Evolutionary conservation across 2,888 invertebrate genomes (phyloP).

Genomic region (Leuctra nigra): DNA sequence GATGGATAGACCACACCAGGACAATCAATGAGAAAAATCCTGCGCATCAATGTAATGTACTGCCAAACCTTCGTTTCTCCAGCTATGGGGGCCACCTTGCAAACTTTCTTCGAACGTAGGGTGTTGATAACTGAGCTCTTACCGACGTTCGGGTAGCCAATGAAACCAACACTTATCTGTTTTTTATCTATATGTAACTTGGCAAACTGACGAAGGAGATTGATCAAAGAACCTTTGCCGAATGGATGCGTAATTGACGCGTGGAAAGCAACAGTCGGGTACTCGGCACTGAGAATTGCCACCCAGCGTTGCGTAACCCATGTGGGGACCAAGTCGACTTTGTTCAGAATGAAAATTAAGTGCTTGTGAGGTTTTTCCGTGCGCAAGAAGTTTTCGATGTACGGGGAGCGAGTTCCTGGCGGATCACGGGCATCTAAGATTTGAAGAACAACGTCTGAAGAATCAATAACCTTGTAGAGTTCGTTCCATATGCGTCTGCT

Average conservation of each 20-base stretch:
- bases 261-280: slow-evolving; percentile 97
- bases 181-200: slow-evolving; percentile 95
- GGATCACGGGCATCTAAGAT: slow-evolving; percentile 97
- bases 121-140: slow-evolving; percentile 99
- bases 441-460: slow-evolving; percentile 94
- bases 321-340: slow-evolving; percentile 92
- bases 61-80: slow-evolving; percentile 99
- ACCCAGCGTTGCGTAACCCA: slow-evolving; percentile 99
- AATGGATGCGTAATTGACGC: slow-evolving; percentile 98
- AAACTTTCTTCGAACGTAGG: slow-evolving; percentile 91
- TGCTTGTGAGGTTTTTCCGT: slow-evolving; percentile 97
- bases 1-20: slow-evolving; percentile 98
- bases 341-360: slow-evolving; percentile 93
- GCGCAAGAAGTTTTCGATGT: slow-evolving; percentile 85
- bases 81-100: slow-evolving; percentile 96
- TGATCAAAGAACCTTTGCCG: slow-evolving; percentile 95
- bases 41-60: slow-evolving; percentile 95
- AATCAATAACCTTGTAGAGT: slow-evolving; percentile 96
- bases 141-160: slow-evolving; percentile 98
- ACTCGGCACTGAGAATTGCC: slow-evolving; percentile 84
- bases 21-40: slow-evolving; percentile 96
- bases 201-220: slow-evolving; percentile 88
- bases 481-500: slow-evolving; percentile 99
- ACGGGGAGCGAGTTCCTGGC: slow-evolving; percentile 88
- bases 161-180: slow-evolving; percentile 97